Base-by-base conservation (phyloP, 1,140 invertebrate genomes). In the Hyles vespertilio region DNA sequence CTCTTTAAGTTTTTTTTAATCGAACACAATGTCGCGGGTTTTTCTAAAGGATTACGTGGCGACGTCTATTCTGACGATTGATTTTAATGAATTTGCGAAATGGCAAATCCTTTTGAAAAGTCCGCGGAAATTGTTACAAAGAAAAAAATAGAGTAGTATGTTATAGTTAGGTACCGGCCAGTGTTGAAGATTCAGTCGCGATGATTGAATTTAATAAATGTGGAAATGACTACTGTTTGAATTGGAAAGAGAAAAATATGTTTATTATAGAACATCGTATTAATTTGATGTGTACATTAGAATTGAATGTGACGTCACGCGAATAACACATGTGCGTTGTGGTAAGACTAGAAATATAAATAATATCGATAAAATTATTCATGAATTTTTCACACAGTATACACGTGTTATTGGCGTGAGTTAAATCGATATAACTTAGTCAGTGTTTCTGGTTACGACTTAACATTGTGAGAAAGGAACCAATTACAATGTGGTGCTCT, bases 401-500 rank as follows among this genome's bases (percentile, higher is more conserved):
- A 48, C n/a, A 6, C 11, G 47, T 11, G 9, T n/a, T 10, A 5
- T 48, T 48, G 6, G 6, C 22, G 47, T 48, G 22, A 48, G 6
- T 22, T 22, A 22, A 51, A 32, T 9, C 22, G 10, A 51, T 51
- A 51, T 32, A n/a, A 61, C 54, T 54, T 61, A 61, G 53, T 61
- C 59, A 61, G 51, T 58, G 56, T 56, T 52, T 60, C 40, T 65
- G 49, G 48, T 45, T 53, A 58, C 22, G 58, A 64, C 51, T 65
- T 62, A 51, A 54, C 56, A 56, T 50, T 54, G 44, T 49, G 45
- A 51, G 52, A 56, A 60, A 56, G 32, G 61, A 70, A 64, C 65
- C 69, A 70, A 67, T 60, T 65, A 58, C 54, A 56, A 58, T 57
- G 49, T 60, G 56, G 65, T 70, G 69, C 62, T 67, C 56, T 64